Conservation (phyloP, 2,113 vertebrate genomes). For the Sprattus sprattus region DNA sequence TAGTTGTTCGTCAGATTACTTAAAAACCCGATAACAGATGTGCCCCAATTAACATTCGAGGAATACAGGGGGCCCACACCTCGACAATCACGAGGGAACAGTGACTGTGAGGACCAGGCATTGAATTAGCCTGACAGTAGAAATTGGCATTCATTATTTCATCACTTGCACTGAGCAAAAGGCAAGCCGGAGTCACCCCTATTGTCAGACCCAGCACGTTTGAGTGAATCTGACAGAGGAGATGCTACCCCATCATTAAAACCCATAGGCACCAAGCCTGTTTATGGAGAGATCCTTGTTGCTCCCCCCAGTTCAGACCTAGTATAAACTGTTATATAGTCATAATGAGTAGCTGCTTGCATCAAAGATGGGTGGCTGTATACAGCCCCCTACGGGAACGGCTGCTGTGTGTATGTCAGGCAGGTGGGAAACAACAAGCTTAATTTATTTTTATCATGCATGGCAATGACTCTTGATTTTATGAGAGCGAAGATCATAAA, state of each 20-base stretch:
- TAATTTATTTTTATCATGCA: conserved; percentile 63
- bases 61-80: not conserved
- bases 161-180: conserved; percentile 21
- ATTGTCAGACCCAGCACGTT: conserved; percentile 17
- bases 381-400: conserved; percentile 22
- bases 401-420: conserved; percentile 39
- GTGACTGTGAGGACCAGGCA: conserved; percentile 16
- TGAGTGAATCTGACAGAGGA: conserved; percentile 28
- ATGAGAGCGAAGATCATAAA: conserved; percentile 45
- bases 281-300: conserved; percentile 40
- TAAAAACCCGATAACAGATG: conserved; percentile 22
- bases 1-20: conserved; percentile 21
- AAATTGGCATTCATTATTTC: conserved; percentile 43
- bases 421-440: conserved; percentile 47
- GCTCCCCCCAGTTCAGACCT: conserved; percentile 11
- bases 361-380: conserved; percentile 24
- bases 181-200: conserved; percentile 20
- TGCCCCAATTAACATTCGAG: conserved; percentile 39
- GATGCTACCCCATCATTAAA: conserved; percentile 45
- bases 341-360: conserved; percentile 28
- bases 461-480: conserved; percentile 57
- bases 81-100: not conserved
- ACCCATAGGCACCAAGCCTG: conserved; percentile 33
- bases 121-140: conserved; percentile 31
- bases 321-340: conserved; percentile 40